phyloP scores from a whole-genome alignment of 2,797 vertebrate species.

The Lepilemur ruficaudatus region DNA sequence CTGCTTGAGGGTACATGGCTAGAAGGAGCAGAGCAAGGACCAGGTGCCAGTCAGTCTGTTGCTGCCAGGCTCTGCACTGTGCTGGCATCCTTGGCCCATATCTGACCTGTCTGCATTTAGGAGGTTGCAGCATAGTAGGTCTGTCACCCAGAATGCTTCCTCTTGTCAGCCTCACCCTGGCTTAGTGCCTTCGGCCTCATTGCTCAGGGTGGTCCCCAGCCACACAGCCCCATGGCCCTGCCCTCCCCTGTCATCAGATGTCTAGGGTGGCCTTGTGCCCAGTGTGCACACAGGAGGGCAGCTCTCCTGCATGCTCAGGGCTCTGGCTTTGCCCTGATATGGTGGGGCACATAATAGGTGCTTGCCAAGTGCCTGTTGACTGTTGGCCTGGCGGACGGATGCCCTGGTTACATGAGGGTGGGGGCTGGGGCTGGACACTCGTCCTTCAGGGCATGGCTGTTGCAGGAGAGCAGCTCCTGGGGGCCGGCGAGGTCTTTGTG shows the following conservation, averaged over 20 bases:
- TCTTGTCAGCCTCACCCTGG: not conserved
- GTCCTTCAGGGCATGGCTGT: not conserved
- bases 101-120: not conserved
- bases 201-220: not conserved
- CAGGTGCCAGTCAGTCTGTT: not conserved
- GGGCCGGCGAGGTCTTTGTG: conserved; percentile 93
- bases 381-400: not conserved
- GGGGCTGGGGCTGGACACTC: not conserved
- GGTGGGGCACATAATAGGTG: not conserved
- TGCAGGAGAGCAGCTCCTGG: conserved; percentile 94
- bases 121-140: not conserved
- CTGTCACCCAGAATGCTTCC: not conserved
- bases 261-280: not conserved
- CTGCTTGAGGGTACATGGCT: not conserved
- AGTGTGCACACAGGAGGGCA: not conserved
- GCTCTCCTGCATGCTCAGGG: not conserved
- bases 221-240: not conserved
- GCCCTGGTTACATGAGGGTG: not conserved
- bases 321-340: not conserved
- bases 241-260: not conserved
- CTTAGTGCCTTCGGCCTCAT: not conserved
- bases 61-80: too few species aligned
- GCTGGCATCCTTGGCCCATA: not conserved
- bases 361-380: not conserved
- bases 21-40: not conserved